Base-by-base conservation (phyloP, 2,797 vertebrate species). In the Phataginus tricuspis region DNA sequence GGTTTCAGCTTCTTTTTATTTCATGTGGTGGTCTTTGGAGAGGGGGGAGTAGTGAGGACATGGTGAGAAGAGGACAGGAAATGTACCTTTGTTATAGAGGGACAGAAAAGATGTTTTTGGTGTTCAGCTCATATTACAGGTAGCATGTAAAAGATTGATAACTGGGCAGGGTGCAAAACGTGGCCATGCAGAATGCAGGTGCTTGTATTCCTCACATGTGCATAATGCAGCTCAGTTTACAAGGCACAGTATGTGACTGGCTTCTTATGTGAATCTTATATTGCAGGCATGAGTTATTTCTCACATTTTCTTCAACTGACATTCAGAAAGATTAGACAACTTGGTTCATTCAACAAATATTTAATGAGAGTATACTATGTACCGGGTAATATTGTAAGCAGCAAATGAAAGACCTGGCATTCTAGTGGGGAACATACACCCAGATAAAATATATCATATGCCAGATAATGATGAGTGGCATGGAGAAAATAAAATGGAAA, bases 1-100 rank as follows among this genome's bases (percentile, higher is more conserved):
- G 29, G 75, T 68, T 94, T 87, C 27, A 42, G 34, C 63, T 69
- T 94, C 25, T 90, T 85, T 84, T 39, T 34, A 29, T 79, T 91
- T 94, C 27, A 16, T 37, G 31, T 66, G 59, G 19, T 4, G 18
- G 7, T 29, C 88, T 57, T 12, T 5, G 42, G 34, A 25, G 14
- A 37, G 2, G 2, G 42, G 4, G 18, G 8, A 37, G 14, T 49
- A 69, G 59, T 51, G 31, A 71, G 71, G 45, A 13, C 4, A 0
- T 88, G 49, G 25, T 49, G 37, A 79, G 27, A 75, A 93, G 31
- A 59, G 8, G 6, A 49, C 16, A 57, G 77, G 71, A 94, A 74
- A 92, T 79, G 15, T 19, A 69, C 15, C 8, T 94, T 90, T 45
- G 7, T 66, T 45, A 59, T 27, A 11, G 14, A 95, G 64, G 19